Evolutionary conservation across 2,797 vertebrate species (phyloP).

Genomic region (Microhierax caerulescens): DNA sequence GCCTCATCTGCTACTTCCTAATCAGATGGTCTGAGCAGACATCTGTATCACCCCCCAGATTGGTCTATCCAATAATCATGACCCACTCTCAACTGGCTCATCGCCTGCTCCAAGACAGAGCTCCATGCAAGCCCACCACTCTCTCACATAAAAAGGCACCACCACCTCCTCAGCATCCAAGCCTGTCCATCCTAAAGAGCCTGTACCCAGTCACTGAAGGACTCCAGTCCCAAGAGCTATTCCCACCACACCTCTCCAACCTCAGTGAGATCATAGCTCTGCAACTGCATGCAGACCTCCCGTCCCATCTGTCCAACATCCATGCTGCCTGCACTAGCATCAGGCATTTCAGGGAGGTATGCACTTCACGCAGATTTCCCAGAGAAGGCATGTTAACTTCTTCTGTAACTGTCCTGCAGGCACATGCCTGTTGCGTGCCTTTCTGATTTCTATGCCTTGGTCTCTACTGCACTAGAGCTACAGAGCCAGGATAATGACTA

Average conservation of each 20-base stretch:
- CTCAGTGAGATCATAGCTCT: fast-evolving
- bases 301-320: background rate
- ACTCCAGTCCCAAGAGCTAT: background rate
- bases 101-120: background rate
- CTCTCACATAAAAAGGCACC: background rate
- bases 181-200: background rate
- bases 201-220: background rate
- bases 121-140: background rate
- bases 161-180: background rate
- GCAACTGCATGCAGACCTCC: background rate
- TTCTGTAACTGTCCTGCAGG: background rate
- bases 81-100: background rate
- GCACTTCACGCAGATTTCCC: fast-evolving
- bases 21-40: background rate
- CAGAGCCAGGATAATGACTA: background rate
- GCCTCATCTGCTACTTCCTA: background rate
- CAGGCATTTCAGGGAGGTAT: background rate
- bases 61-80: background rate
- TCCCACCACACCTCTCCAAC: background rate
- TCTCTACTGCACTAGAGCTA: background rate
- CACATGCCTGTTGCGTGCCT: fast-evolving
- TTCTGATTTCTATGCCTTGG: fast-evolving
- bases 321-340: background rate
- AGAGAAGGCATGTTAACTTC: fast-evolving
- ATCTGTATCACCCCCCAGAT: background rate